Conservation (phyloP, 1,140 invertebrate species). For the Maniola jurtina region DNA sequence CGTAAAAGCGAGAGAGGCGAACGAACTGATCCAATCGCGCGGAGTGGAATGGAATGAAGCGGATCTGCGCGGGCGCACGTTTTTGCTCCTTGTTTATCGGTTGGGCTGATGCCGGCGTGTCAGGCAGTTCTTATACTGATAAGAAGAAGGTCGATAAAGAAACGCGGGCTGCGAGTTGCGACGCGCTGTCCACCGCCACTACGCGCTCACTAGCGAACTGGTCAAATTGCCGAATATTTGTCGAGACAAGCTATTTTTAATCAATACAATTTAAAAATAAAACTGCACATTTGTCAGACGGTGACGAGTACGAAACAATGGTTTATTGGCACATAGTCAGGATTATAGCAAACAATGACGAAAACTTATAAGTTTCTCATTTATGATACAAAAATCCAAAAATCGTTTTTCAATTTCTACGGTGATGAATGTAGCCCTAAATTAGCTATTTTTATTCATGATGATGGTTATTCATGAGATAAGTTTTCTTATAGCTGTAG, state of each 20-base stretch:
- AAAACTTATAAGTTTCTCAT: not conserved
- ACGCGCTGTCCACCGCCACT: conserved; percentile 34
- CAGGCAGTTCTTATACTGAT: conserved; percentile 66
- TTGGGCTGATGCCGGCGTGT: conserved; percentile 41
- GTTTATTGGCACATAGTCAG: conserved; percentile 33
- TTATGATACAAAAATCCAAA: no score
- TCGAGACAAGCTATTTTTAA: conserved; percentile 71
- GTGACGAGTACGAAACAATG: conserved; percentile 33
- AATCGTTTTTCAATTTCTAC: no score
- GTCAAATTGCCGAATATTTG: conserved; percentile 49
- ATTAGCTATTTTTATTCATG: no score
- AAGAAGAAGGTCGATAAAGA: conserved; percentile 65
- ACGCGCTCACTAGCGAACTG: conserved; percentile 40
- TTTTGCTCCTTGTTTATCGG: conserved; percentile 74
- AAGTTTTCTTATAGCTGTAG: no score
- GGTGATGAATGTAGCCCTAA: no score
- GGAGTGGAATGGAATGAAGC: conserved; percentile 68
- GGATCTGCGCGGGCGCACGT: conserved; percentile 73
- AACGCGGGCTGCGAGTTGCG: conserved; percentile 36
- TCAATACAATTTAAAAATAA: conserved; percentile 60
- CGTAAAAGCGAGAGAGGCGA: conserved; percentile 46
- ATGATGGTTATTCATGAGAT: no score
- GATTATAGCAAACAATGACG: conserved; percentile 15
- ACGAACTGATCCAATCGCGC: conserved; percentile 64
- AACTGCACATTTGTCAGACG: conserved; percentile 32